A percentile compares a stretch with the other conserved stretches of the same genome.
phyloP scores from a whole-genome alignment of 1,140 invertebrate genomes.

The Heliothis virescens region DNA sequence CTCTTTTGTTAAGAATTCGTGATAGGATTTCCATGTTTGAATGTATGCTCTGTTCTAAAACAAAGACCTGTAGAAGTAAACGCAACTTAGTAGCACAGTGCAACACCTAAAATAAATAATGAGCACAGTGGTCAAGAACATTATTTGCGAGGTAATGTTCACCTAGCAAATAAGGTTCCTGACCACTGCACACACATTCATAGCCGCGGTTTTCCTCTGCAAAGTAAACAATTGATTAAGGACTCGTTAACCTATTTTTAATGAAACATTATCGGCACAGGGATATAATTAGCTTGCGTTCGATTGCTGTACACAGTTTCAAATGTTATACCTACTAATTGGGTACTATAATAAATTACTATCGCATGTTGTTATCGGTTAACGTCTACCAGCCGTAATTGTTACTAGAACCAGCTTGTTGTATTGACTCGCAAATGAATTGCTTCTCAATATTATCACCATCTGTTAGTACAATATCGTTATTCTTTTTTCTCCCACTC shows the following conservation, averaged over 20 bases:
- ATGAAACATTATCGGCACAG: conserved; percentile 48
- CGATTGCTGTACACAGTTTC: conserved; percentile 26
- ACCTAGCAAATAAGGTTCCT: not conserved
- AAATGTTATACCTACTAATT: conserved; percentile 39
- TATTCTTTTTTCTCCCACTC: conserved; percentile 10
- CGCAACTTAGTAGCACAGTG: too few species aligned
- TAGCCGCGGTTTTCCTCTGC: conserved; percentile 60
- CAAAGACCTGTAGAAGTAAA: too few species aligned
- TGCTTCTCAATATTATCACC: conserved; percentile 21
- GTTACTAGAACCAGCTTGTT: conserved; percentile 3
- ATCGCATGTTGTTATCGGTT: conserved; percentile 26
- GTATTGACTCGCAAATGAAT: conserved; percentile 15
- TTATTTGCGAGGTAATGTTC: not conserved
- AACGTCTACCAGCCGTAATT: conserved; percentile 12
- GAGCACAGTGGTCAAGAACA: conserved; percentile 15
- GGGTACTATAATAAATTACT: conserved; percentile 29
- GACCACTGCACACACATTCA: conserved; percentile 1
- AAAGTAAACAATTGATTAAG: conserved; percentile 64
- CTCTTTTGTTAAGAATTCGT: too few species aligned
- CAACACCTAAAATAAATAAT: conserved; percentile 22
- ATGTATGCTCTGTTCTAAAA: too few species aligned
- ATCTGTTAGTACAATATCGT: conserved; percentile 3
- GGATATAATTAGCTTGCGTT: conserved; percentile 56
- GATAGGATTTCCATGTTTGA: too few species aligned
- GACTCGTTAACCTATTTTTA: conserved; percentile 61